Conservation (phyloP, 2,888 invertebrate genomes). For the Drosophila picticornis region DNA sequence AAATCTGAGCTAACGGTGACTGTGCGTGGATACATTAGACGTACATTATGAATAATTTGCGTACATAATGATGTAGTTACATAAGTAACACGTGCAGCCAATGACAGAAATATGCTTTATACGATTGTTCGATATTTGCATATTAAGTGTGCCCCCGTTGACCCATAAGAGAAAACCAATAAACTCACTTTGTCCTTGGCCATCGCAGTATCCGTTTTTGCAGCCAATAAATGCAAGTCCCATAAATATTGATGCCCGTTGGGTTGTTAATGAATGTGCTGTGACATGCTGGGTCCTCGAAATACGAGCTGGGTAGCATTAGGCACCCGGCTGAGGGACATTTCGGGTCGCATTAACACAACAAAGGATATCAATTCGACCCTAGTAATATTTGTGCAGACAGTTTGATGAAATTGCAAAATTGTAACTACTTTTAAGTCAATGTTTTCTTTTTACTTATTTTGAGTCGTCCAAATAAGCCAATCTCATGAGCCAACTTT, state of each 20-base stretch:
- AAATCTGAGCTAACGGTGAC: slow-evolving; percentile 13
- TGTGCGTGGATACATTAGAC: neutral
- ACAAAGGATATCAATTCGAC: slow-evolving; percentile 7
- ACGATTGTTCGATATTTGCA: slow-evolving; percentile 42
- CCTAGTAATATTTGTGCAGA: slow-evolving; percentile 8
- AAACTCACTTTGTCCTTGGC: slow-evolving; percentile 19
- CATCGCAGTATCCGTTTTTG: slow-evolving; percentile 21
- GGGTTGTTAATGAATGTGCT: slow-evolving; percentile 47
- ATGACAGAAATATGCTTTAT: slow-evolving; percentile 23
- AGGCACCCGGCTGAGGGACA: neutral
- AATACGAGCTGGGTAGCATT: slow-evolving; percentile 5
- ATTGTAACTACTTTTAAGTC: neutral
- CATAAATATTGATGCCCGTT: slow-evolving; percentile 59
- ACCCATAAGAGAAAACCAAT: slow-evolving; percentile 28
- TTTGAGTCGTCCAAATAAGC: neutral
- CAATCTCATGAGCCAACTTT: slow-evolving; percentile 2
- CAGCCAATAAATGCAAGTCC: slow-evolving; percentile 45
- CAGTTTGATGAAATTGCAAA: neutral
- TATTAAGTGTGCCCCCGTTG: slow-evolving; percentile 47
- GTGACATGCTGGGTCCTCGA: neutral
- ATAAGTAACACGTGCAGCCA: slow-evolving; percentile 18
- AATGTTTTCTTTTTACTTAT: slow-evolving; percentile 6
- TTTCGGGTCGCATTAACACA: slow-evolving; percentile 9
- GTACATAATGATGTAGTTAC: slow-evolving; percentile 7
- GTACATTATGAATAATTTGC: slow-evolving; percentile 13